Conservation (phyloP, 53 echinoderm and acorn worm species). For the Echinometra lucunter region DNA sequence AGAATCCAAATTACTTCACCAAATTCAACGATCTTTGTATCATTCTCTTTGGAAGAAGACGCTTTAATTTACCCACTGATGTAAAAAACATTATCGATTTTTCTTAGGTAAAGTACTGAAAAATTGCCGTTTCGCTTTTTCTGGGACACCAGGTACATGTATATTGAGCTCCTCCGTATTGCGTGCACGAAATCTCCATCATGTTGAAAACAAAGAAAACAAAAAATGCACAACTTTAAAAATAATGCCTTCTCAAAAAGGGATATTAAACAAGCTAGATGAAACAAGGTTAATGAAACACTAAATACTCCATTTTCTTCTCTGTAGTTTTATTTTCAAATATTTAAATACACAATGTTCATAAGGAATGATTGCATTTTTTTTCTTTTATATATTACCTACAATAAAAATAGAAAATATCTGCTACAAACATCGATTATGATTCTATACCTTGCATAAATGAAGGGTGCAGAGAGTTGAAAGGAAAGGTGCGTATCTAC, state of each 20-base stretch:
- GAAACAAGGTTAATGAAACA: background rate
- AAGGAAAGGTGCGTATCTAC: background rate
- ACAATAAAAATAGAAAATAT: slow-evolving; percentile 20
- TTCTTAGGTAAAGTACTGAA: too few relatives aligned
- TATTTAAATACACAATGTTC: slow-evolving; percentile 11
- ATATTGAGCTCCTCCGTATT: too few relatives aligned
- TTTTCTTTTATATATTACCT: background rate
- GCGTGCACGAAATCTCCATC: too few relatives aligned
- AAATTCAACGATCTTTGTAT: too few relatives aligned
- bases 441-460: slow-evolving; percentile 16
- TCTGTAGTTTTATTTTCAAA: slow-evolving; percentile 4
- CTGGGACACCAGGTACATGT: too few relatives aligned
- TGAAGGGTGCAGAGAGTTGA: background rate
- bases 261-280: background rate
- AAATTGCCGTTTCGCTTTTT: too few relatives aligned
- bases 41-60: too few relatives aligned
- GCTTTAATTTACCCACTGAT: too few relatives aligned
- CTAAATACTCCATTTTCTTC: background rate
- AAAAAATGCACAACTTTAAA: background rate
- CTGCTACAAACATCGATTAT: background rate
- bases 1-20: too few relatives aligned
- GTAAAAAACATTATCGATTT: too few relatives aligned
- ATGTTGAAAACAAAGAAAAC: too few relatives aligned
- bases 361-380: slow-evolving; percentile 10
- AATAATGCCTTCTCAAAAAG: background rate